These are phyloP conservation scores for Xanthorhoe spadicearia DNA, from an alignment of 2,888 invertebrate genomes.

Conservation along the genomic window DNA sequence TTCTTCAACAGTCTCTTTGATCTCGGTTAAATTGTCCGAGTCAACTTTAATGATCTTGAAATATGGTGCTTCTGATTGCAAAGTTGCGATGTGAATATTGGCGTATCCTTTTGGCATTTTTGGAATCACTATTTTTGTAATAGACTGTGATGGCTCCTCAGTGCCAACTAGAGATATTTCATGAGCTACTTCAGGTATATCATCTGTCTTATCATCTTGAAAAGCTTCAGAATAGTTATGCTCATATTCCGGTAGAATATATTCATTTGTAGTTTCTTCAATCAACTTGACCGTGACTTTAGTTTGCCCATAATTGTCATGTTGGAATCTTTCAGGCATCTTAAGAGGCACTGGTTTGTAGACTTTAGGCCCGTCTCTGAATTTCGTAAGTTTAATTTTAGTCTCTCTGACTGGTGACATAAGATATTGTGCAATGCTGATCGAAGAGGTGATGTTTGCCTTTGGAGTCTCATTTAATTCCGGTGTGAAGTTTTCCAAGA, in stretches of 20 bases:
- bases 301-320: slow-evolving; percentile 41
- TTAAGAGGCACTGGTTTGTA: slow-evolving; percentile 42
- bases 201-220: slow-evolving; percentile 42
- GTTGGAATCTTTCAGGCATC: slow-evolving; percentile 64
- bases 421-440: slow-evolving; percentile 51
- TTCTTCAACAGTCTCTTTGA: neutral
- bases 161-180: slow-evolving; percentile 66
- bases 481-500: slow-evolving; percentile 71
- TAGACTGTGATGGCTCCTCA: slow-evolving; percentile 49
- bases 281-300: slow-evolving; percentile 57
- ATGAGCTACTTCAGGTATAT: slow-evolving; percentile 71
- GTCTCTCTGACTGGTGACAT: slow-evolving; percentile 37
- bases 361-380: slow-evolving; percentile 37
- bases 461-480: slow-evolving; percentile 50
- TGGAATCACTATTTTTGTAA: slow-evolving; percentile 59
- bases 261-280: slow-evolving; percentile 10
- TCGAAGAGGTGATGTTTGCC: slow-evolving; percentile 33
- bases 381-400: slow-evolving; percentile 62
- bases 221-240: slow-evolving; percentile 38
- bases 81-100: slow-evolving; percentile 64
- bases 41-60: slow-evolving; percentile 73
- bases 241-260: slow-evolving; percentile 19
- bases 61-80: slow-evolving; percentile 66
- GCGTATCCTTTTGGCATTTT: slow-evolving; percentile 55
- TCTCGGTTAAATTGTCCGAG: slow-evolving; percentile 16